Conservation (phyloP, 1,140 invertebrate species). For the Hylaeus anthracinus region DNA sequence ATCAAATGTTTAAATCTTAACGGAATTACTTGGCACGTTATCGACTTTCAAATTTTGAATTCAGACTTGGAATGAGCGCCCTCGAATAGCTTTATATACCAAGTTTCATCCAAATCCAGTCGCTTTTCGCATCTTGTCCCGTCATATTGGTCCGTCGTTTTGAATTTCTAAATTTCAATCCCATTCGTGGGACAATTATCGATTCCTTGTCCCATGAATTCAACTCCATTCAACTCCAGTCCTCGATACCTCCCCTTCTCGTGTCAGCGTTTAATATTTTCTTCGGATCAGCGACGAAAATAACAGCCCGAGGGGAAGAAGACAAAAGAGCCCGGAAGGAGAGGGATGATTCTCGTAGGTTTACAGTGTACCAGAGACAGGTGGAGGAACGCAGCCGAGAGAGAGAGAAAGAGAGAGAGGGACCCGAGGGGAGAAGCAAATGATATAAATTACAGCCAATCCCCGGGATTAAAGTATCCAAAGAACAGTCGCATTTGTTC, state of each 20-base stretch:
- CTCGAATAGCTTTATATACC: too few relatives aligned
- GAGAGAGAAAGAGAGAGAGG: conserved; percentile 35
- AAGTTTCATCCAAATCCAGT: too few relatives aligned
- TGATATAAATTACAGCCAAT: conserved; percentile 68
- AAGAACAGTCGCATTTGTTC: conserved; percentile 69
- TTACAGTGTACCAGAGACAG: conserved; percentile 44
- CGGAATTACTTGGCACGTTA: too few relatives aligned
- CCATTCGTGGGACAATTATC: too few relatives aligned
- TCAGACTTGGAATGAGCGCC: too few relatives aligned
- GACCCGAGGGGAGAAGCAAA: conserved; percentile 45
- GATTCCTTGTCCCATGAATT: too few relatives aligned
- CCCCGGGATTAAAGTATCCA: conserved; percentile 67
- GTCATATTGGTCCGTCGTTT: too few relatives aligned
- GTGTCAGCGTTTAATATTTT: background rate
- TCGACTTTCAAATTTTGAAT: too few relatives aligned
- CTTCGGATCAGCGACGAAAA: background rate
- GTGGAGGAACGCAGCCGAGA: background rate
- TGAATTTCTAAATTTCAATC: too few relatives aligned
- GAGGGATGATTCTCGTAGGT: conserved; percentile 33
- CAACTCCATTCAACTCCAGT: too few relatives aligned
- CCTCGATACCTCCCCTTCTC: background rate
- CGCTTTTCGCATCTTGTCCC: too few relatives aligned
- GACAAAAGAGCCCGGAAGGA: background rate
- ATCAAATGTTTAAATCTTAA: too few relatives aligned
- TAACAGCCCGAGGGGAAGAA: background rate